Base-by-base conservation (phyloP, 2,797 vertebrate species). In the Telmatherina bonti region DNA sequence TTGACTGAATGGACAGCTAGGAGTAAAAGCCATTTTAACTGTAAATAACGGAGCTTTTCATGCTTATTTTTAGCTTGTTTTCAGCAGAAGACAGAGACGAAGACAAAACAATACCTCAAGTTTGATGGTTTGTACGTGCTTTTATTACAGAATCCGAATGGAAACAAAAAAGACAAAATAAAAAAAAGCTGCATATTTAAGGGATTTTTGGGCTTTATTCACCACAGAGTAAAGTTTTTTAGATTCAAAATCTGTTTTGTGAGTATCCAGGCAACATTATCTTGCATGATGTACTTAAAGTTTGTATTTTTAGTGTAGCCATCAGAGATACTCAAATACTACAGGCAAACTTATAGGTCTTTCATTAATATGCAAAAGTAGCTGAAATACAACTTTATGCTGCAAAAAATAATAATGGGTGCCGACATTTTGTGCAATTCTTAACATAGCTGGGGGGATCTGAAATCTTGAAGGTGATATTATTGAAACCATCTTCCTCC, bases 51-150 rank as follows among this genome's bases (percentile, higher is more conserved):
- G 20, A 68, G 74, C 2, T 63, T 60, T 78, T 35, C 41, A 0
- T 2, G 35, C 20, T 0, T 80, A 74, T 80, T 86, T 86, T 74
- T 74, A 83, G 76, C 71, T 67, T 63, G 72, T 36, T 67, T 22
- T 9, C 1, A n/a, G n/a, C 45, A 22, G 30, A 29, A 26, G 47
- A 61, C 0, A 3, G 5, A 49, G 26, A 62, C 16, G 20, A 22
- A 56, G 9, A 70, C 55, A 47, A 51, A 43, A 9, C 10, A 22
- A 4, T 47, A 9, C 20, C 9, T 24, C 47, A 26, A 5, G 22
- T 24, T 51, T 51, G 8, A n/a, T 45, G 43, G 47, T 24, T 24
- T 12, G 4, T 22, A 22, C n/a, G 2, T 10, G 16, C 20, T 53
- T 67, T 54, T 22, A 8, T 33, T 58, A 20, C 22, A 33, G 29